These are phyloP conservation scores for Radopholus similis DNA, from an alignment of 1,140 invertebrate genomes.

Conservation along the genomic window DNA sequence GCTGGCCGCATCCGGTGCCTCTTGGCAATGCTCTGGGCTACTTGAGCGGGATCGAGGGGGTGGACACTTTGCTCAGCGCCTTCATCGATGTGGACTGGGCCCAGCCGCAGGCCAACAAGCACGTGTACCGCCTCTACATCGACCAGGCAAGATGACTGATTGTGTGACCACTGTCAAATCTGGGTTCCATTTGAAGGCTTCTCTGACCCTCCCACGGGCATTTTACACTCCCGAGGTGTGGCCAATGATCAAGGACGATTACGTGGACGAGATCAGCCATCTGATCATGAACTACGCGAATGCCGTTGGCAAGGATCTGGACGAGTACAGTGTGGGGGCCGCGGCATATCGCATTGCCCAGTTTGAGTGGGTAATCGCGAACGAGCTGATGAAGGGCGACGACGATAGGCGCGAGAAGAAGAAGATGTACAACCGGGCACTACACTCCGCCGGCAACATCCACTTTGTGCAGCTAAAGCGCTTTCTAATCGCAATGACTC, in stretches of 20 bases:
- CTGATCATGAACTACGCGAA: background rate
- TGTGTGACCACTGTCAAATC: background rate
- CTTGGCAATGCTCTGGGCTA: constrained; percentile 27
- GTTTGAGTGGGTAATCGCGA: constrained; percentile 6
- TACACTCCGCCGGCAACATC: background rate
- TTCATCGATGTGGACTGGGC: constrained; percentile 49
- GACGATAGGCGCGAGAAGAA: background rate
- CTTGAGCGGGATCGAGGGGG: constrained; percentile 25
- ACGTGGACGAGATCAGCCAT: background rate
- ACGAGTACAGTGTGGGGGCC: background rate
- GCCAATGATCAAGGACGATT: constrained; percentile 21
- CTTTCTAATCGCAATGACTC: background rate
- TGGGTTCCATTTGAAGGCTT: background rate
- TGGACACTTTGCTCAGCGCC: constrained; percentile 32
- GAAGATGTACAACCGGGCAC: background rate
- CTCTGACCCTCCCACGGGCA: constrained; percentile 7
- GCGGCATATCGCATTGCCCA: background rate
- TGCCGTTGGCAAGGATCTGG: background rate
- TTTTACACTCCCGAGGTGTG: constrained; percentile 38
- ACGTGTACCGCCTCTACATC: constrained; percentile 35
- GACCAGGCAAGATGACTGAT: constrained; percentile 31
- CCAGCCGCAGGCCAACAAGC: constrained; percentile 25
- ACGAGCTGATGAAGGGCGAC: constrained; percentile 8
- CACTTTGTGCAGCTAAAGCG: background rate
- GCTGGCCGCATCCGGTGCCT: background rate